Evolutionary conservation across 2,113 vertebrate species (phyloP), one percentile per base, ranked within the genome.

Genomic region (Mola mola): DNA sequence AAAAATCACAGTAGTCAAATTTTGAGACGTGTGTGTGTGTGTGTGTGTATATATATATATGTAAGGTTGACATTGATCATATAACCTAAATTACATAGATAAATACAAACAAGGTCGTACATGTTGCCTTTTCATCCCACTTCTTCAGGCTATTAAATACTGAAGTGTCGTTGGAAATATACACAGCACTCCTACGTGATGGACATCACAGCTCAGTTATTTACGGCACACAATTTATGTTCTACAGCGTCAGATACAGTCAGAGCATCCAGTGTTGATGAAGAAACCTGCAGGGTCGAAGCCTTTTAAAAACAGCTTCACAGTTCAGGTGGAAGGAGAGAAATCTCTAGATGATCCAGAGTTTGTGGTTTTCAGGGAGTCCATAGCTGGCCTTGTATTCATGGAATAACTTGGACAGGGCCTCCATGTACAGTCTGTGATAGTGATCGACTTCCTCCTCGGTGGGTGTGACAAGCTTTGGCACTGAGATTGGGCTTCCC

Each of bases 381-480:
- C 93, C 90, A 4, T 72, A 94, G 84, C 71, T 87, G 67, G 79
- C 87, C 56, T 94, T 94, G 83, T 95, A 88, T 9, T 89, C 29
- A 7, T 95, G 90, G 41, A 94, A 95, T 36, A 95, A 84, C 17
- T 87, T 73, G 40, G 82, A 62, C 17, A 95, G 75, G 9, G 66
- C 89, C 8, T 91, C 62, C 78, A 94, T 76, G 78, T 94, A 95
- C 2, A 94, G 88, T 2, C 0, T 11, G 21, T 95, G 93, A 55
- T 93, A 95, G 57, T 84, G 86, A 38, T 87, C 76, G 7, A 95
- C 92, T 33, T 94, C 88, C 20, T 92, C 86, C 2, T 90, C n/a
- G 0, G 87, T 81, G 1, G 94, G 92, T 0, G 8, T 15, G 1
- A 29, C 9, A 5, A 43, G 1, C 31, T 57, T 79, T 4, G 92